Base-by-base conservation (phyloP, 2,113 vertebrate genomes). In the Menura novaehollandiae region DNA sequence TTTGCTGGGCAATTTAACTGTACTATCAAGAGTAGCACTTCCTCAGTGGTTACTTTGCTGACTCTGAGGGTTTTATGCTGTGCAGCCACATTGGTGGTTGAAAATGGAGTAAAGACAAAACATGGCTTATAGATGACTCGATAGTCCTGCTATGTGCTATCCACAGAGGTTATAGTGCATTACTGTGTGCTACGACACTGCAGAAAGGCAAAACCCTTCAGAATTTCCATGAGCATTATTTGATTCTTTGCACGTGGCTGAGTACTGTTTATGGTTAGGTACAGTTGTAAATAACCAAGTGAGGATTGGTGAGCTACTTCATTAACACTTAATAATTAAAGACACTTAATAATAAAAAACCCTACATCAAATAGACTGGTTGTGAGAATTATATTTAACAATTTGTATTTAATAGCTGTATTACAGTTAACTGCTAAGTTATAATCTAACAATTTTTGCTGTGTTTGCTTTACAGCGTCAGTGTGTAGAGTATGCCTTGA, bases 401-500 rank as follows among this genome's bases (percentile, higher is more conserved):
- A 7, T 51, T 84, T 52, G 19, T 13, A 20, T 5, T 56, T 52
- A 43, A 2, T 56, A 33, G 15, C 32, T 67, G 4, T 68, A 9
- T 52, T 78, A 11, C 14, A 58, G 22, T 15, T 16, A 32, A 21
- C 44, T 80, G 24, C 27, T 68, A 5, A 30, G 12, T 66, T 30
- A 2, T 1, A 37, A 10, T 52, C 55, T 92, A 24, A 89, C 19
- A 55, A 2, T 17, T 71, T 93, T 76, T 74, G 30, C 89, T 77
- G 72, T 93, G 19, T 96, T 93, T 97, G 35, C 74, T 79, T 97
- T 97, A 49, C 98, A 99, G 99, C 99, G 99, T 71, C 99, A 99
- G 97, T 99, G 99, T 97, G 99, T 99, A 49, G 99, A 99, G 97
- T 99, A 99, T 6, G 99, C 99, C 44, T 98, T 99, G 76, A 99